Evolutionary conservation across 1,140 invertebrate genomes (phyloP).

Genomic region (Bombus cullumanus): DNA sequence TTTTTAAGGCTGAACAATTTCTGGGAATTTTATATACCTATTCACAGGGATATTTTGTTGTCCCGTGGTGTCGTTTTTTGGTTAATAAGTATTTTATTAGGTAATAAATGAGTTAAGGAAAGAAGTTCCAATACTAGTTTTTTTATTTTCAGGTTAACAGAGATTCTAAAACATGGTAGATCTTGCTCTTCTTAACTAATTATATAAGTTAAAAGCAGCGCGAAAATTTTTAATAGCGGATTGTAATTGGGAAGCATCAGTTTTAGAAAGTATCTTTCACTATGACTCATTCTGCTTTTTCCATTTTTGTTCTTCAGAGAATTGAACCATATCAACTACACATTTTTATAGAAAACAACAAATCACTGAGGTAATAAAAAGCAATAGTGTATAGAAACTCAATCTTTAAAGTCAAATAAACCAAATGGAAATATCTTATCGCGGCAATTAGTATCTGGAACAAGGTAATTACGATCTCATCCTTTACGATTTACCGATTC

Average conservation of each 20-base stretch:
- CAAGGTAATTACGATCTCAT: no score
- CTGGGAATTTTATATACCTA: no score
- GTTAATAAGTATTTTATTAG: background rate
- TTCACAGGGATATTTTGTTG: background rate
- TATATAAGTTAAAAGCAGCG: background rate
- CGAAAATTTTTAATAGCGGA: background rate
- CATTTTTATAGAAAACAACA: background rate
- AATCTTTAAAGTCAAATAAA: background rate
- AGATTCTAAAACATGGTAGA: background rate
- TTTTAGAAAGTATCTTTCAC: conserved; percentile 31
- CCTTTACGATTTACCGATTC: no score
- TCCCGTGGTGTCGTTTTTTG: background rate
- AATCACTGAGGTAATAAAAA: background rate
- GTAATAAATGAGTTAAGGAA: background rate
- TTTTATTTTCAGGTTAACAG: background rate
- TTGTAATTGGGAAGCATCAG: background rate
- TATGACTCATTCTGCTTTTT: conserved; percentile 9
- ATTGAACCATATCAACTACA: background rate
- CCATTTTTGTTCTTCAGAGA: background rate
- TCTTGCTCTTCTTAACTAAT: background rate
- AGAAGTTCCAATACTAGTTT: background rate
- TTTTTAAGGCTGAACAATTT: background rate
- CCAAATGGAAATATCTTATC: background rate
- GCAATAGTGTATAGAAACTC: background rate
- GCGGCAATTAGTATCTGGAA: no score